phyloP scores from a whole-genome alignment of 2,113 vertebrate genomes.

The Thunnus maccoyii region DNA sequence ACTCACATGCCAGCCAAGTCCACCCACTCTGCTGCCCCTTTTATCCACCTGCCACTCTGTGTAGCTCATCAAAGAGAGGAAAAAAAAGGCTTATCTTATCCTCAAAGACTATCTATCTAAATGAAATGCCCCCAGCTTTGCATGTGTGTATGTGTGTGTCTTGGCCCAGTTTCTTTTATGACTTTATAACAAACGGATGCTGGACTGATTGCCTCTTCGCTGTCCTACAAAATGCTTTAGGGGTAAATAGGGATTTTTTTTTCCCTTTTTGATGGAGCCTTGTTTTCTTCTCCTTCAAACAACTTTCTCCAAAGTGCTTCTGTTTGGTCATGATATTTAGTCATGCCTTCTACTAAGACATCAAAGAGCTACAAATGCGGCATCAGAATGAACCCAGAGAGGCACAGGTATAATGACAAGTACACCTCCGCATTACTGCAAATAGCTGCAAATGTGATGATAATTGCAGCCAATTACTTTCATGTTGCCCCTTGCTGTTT shows the following conservation, averaged over 20 bases:
- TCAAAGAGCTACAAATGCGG: conserved; percentile 20
- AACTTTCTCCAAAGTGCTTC: conserved; percentile 44
- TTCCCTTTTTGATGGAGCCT: conserved; percentile 22
- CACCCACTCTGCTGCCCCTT: conserved; percentile 54
- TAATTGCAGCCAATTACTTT: conserved; percentile 75
- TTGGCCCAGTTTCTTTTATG: conserved; percentile 38
- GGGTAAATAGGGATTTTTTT: conserved; percentile 46
- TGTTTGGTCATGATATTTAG: conserved; percentile 35
- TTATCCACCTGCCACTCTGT: conserved; percentile 67
- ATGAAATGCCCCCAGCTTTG: conserved; percentile 44
- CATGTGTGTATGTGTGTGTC: background rate
- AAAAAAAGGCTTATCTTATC: conserved; percentile 29
- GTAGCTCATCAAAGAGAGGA: conserved; percentile 57
- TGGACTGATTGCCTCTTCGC: conserved; percentile 62
- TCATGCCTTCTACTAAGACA: conserved; percentile 34
- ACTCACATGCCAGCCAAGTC: conserved; percentile 63
- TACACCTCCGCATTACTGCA: conserved; percentile 47
- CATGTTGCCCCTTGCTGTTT: conserved; percentile 47
- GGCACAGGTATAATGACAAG: conserved; percentile 54
- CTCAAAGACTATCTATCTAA: conserved; percentile 33
- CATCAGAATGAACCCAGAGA: conserved; percentile 38
- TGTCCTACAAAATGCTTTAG: conserved; percentile 55
- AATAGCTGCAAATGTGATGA: conserved; percentile 61
- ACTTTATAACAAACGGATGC: conserved; percentile 48
- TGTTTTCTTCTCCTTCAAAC: conserved; percentile 39